Percentiles rank a stretch among this genome's conserved stretches.
Evolutionary conservation across 2,888 invertebrate genomes (phyloP).

Genomic region (Byasa hedistus): DNA sequence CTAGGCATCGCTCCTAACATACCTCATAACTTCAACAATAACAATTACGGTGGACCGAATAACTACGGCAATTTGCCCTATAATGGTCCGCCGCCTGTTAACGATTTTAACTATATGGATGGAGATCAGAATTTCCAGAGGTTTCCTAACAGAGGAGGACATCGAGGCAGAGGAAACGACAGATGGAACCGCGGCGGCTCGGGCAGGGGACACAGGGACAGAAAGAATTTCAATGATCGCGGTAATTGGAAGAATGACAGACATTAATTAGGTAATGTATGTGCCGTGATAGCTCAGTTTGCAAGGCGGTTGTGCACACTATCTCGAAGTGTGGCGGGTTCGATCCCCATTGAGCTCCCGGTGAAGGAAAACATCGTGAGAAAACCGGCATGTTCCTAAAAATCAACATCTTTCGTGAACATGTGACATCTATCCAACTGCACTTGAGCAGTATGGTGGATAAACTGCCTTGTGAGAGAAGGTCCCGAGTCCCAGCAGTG

Average conservation of each 20-base stretch:
- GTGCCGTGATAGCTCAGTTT: too few relatives aligned
- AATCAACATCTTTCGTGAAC: too few relatives aligned
- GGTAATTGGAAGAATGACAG: slow-evolving; percentile 78
- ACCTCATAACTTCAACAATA: slow-evolving; percentile 72
- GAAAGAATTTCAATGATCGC: slow-evolving; percentile 75
- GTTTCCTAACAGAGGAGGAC: slow-evolving; percentile 68
- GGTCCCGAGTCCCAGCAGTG: too few relatives aligned
- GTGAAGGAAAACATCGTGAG: too few relatives aligned
- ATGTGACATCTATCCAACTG: too few relatives aligned
- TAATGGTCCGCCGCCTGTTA: slow-evolving; percentile 64
- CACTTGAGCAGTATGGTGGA: too few relatives aligned
- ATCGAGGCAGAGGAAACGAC: slow-evolving; percentile 69
- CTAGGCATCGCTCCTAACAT: slow-evolving; percentile 80
- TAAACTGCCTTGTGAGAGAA: too few relatives aligned
- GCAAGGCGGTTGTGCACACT: too few relatives aligned
- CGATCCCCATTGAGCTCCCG: too few relatives aligned
- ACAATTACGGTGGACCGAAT: slow-evolving; percentile 62
- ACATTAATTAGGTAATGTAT: slow-evolving; percentile 65
- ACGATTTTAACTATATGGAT: slow-evolving; percentile 70
- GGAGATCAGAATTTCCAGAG: slow-evolving; percentile 67
- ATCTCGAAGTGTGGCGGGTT: too few relatives aligned
- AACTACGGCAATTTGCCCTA: slow-evolving; percentile 71
- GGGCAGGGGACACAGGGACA: slow-evolving; percentile 69
- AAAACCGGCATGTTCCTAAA: too few relatives aligned
- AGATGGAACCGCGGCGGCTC: slow-evolving; percentile 72